Conservation (phyloP, 1,140 invertebrate species). For the Cheumatopsyche charites region DNA sequence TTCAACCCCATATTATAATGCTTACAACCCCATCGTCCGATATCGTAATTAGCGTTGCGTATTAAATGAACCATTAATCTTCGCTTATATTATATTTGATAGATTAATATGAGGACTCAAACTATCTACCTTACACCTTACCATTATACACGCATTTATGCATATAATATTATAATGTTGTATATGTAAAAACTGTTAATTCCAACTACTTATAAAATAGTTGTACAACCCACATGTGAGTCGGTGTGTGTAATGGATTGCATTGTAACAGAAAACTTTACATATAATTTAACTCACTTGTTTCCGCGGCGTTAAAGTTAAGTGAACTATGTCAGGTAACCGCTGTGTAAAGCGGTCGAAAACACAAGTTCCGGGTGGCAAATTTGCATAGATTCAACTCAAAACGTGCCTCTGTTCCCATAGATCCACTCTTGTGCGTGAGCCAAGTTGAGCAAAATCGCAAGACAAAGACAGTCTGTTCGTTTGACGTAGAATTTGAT, state of each 20-base stretch:
- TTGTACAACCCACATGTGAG: no score
- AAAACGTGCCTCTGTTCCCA: background rate
- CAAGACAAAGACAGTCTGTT: no score
- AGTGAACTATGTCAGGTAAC: slow-evolving; percentile 35
- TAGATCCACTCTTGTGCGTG: no score
- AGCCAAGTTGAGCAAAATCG: no score
- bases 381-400: slow-evolving; percentile 18
- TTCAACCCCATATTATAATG: no score
- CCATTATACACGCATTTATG: no score
- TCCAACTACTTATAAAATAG: no score
- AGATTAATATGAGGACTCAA: background rate
- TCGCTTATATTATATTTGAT: background rate
- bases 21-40: slow-evolving; percentile 17
- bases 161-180: no score
- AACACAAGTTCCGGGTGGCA: slow-evolving; percentile 38
- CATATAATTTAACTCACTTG: slow-evolving; percentile 36
- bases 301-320: slow-evolving; percentile 33
- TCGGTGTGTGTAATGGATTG: slow-evolving; percentile 24
- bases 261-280: slow-evolving; percentile 35
- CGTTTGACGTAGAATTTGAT: background rate
- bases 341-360: slow-evolving; percentile 37
- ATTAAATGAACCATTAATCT: slow-evolving; percentile 17
- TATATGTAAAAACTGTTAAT: no score
- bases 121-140: no score
- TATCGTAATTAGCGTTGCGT: slow-evolving; percentile 13